These are phyloP conservation scores for Eulacestoma nigropectus DNA, from an alignment of 2,113 vertebrate species.

Conservation along the genomic window DNA sequence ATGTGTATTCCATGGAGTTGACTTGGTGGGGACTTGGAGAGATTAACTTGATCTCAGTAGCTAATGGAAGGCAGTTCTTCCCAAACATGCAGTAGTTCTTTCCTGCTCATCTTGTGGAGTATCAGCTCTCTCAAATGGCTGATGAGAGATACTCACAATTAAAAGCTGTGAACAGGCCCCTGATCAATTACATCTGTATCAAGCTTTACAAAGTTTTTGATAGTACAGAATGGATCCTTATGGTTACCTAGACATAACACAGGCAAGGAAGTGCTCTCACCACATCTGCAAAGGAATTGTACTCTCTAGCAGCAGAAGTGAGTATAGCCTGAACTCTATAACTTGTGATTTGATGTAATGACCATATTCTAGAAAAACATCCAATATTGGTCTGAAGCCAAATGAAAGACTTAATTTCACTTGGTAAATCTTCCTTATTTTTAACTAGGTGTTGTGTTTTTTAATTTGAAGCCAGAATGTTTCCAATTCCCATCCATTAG, in stretches of 20 bases:
- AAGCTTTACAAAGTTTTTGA: not conserved
- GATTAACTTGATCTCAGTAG: not conserved
- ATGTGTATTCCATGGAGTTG: not conserved
- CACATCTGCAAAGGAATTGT: not conserved
- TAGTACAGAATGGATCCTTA: not conserved
- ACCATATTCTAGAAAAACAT: not conserved
- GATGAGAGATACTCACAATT: not conserved
- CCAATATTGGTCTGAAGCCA: not conserved
- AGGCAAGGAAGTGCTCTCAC: not conserved
- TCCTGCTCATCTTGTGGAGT: not conserved
- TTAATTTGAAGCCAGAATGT: not conserved
- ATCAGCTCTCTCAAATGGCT: not conserved
- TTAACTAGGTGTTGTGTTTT: not conserved
- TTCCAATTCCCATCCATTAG: not conserved
- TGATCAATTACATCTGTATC: not conserved
- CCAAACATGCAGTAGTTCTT: not conserved
- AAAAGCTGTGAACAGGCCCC: not conserved
- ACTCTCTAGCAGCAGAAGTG: not conserved
- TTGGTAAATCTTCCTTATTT: not conserved
- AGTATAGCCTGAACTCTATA: not conserved
- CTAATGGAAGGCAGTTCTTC: not conserved
- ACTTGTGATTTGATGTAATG: not conserved
- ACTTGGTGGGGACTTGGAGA: not conserved
- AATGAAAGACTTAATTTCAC: not conserved
- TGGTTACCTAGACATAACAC: not conserved